phyloP scores from a whole-genome alignment of 2,797 vertebrate genomes.

The Enteromius paludinosus region DNA sequence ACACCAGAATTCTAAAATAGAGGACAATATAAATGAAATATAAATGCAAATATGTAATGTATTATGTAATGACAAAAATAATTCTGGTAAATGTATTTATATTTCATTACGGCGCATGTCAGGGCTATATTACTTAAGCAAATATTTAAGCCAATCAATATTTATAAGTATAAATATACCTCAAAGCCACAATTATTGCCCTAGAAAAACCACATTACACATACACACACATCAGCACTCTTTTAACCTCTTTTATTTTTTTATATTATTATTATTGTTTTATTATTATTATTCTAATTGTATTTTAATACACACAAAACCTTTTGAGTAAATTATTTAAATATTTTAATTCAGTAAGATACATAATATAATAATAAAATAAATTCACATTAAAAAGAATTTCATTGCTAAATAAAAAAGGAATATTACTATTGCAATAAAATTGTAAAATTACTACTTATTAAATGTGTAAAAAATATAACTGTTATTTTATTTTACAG shows the following conservation, averaged over 20 bases:
- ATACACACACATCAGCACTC: background rate
- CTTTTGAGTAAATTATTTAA: background rate
- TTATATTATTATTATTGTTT: background rate
- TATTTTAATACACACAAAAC: background rate
- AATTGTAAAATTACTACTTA: too few species aligned
- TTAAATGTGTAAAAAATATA: background rate
- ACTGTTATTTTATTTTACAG: background rate
- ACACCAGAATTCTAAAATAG: background rate
- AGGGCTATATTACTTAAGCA: background rate
- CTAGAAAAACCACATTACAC: background rate
- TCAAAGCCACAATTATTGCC: background rate
- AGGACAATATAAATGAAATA: background rate
- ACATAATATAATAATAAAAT: background rate
- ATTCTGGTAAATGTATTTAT: background rate
- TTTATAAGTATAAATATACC: background rate
- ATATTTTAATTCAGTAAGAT: background rate
- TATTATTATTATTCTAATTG: background rate
- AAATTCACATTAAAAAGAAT: background rate
- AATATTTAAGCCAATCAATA: background rate
- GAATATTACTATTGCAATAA: background rate
- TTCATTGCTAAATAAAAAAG: background rate
- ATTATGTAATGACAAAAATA: background rate
- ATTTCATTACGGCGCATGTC: background rate
- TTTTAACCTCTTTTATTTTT: background rate
- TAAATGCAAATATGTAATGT: background rate